These are phyloP conservation scores for Sebastes paucispinis DNA, from an alignment of 2,797 vertebrate species.

Conservation along the genomic window DNA sequence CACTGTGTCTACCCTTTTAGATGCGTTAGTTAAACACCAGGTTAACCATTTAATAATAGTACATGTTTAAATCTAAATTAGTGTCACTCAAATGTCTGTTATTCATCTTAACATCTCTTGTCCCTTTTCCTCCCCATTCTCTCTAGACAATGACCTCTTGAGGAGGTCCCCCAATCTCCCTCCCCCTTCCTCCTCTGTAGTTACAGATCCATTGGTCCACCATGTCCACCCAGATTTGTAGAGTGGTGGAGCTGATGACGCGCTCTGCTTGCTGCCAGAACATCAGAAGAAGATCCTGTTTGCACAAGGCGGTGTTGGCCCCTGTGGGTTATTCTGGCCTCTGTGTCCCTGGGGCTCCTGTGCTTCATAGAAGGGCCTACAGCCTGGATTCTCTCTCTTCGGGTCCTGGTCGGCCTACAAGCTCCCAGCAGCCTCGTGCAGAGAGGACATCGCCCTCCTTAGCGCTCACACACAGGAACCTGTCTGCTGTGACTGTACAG, in stretches of 20 bases:
- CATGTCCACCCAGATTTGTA: slow-evolving; percentile 70
- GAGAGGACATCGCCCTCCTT: slow-evolving; percentile 63
- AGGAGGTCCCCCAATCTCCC: neutral
- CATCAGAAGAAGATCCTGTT: slow-evolving; percentile 39
- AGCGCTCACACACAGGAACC: slow-evolving; percentile 73
- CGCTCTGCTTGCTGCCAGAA: slow-evolving; percentile 52
- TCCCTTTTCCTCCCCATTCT: neutral
- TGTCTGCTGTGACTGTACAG: slow-evolving; percentile 77
- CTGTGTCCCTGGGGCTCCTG: slow-evolving; percentile 1
- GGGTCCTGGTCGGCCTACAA: slow-evolving; percentile 44
- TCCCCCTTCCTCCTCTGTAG: neutral
- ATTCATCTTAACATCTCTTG: neutral
- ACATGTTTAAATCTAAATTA: neutral
- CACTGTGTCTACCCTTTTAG: neutral
- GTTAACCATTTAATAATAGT: neutral
- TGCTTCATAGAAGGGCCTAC: slow-evolving; percentile 63
- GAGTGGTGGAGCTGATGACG: slow-evolving; percentile 53
- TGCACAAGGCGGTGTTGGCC: slow-evolving; percentile 21
- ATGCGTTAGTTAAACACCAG: neutral
- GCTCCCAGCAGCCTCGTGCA: slow-evolving; percentile 39
- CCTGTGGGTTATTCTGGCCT: neutral
- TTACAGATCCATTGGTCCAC: slow-evolving; percentile 2
- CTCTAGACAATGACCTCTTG: slow-evolving; percentile 14
- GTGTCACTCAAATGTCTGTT: neutral
- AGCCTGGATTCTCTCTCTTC: slow-evolving; percentile 72